Evolutionary conservation across 2,113 vertebrate species (phyloP), one percentile per base, ranked within the genome.

Genomic region (Takifugu flavidus): DNA sequence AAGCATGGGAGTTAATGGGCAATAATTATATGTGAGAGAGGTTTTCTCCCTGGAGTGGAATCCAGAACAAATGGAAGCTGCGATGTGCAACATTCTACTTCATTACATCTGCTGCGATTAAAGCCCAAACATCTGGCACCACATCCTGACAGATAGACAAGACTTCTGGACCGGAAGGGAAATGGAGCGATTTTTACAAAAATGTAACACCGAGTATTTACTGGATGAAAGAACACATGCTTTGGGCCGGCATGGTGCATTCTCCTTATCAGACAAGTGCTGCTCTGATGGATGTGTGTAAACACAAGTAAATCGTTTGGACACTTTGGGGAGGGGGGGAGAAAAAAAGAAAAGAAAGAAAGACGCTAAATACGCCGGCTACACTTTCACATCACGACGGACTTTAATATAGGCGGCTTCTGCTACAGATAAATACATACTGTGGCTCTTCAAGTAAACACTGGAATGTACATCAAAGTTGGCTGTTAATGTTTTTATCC

Each of bases 71-170:
- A 95, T 95, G 95, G 94, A 94, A 93, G 93, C 93, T 94, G 91
- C 93, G 92, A 93, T 94, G 93, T 94, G 94, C 93, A 94, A 93
- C 94, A 96, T 95, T 95, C 94, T 94, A 95, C 92, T 94, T 94
- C 94, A 96, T 96, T 95, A 95, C 95, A 93, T 95, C 94, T 94
- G 95, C 95, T 89, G 93, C 94, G 94, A 95, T 96, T 94, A 95
- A 94, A 93, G 93, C 90, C 93, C 89, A 89, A 96, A 96, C 95
- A 97, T 96, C 95, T 96, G 95, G 95, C 92, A 90, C 78, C 79
- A 53, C 87, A 93, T 92, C 92, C 94, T 95, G 94, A 94, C 93
- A 92, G 94, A 93, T 94, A 93, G 93, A 95, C 92, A 93, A 91
- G 92, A 91, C 92, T 93, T 93, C 89, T 91, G 93, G 91, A 93